Evolutionary conservation across 2,888 invertebrate genomes (phyloP).

Genomic region (Anoplius nigerrimus): DNA sequence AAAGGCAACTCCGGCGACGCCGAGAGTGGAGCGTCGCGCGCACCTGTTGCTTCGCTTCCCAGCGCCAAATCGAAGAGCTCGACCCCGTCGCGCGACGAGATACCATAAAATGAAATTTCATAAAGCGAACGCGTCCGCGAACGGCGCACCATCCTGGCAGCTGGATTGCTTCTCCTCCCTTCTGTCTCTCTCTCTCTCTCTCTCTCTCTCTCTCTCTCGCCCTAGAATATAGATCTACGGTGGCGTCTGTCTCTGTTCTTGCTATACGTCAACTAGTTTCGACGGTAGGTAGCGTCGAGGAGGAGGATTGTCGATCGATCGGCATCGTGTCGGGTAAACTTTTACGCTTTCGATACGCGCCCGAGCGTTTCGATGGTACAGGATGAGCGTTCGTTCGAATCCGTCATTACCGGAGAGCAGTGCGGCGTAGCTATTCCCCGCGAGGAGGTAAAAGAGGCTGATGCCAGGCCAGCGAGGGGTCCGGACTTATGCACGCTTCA

Average conservation of each 20-base stretch:
- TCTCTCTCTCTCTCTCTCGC: background rate
- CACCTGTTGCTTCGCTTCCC: constrained; percentile 74
- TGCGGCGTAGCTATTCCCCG: constrained; percentile 54
- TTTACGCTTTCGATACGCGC: background rate
- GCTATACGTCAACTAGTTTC: background rate
- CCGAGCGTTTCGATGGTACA: constrained; percentile 26
- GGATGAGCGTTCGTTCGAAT: constrained; percentile 50
- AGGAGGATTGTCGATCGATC: background rate
- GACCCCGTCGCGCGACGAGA: constrained; percentile 46
- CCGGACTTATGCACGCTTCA: constrained; percentile 60
- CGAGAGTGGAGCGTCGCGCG: constrained; percentile 59
- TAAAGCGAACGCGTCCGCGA: constrained; percentile 45
- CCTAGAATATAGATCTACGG: too few relatives aligned
- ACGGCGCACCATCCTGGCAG: background rate
- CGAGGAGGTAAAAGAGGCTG: constrained; percentile 59
- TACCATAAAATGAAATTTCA: constrained; percentile 62
- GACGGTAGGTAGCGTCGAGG: too few relatives aligned
- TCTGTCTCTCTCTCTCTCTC: background rate
- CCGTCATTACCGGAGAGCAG: constrained; percentile 58
- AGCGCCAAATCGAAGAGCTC: constrained; percentile 72
- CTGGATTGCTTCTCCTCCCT: background rate
- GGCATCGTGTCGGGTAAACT: too few relatives aligned
- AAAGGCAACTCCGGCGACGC: constrained; percentile 50
- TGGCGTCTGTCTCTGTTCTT: too few relatives aligned
- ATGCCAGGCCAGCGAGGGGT: constrained; percentile 65